These are phyloP conservation scores for Picus viridis DNA, from an alignment of 2,797 vertebrate species.

Conservation along the genomic window DNA sequence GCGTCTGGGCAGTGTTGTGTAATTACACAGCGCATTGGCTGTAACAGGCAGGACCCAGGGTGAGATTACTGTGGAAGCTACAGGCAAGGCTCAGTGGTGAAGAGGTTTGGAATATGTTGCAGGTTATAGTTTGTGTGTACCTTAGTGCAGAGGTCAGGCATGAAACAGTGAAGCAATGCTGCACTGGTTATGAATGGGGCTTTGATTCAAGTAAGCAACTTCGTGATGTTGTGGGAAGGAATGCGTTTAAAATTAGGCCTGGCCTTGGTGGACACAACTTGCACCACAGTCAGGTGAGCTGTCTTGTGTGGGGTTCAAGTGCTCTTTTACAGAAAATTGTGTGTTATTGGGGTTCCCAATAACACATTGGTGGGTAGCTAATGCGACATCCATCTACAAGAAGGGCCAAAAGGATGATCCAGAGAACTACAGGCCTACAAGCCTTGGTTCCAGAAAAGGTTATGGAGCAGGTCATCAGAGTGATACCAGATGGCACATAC, in stretches of 20 bases:
- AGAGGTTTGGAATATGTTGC: background rate
- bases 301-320: background rate
- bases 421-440: too few species aligned
- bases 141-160: background rate
- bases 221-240: background rate
- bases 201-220: background rate
- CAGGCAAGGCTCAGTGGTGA: background rate
- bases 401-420: too few species aligned
- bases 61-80: background rate
- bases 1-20: background rate
- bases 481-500: too few species aligned
- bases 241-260: background rate
- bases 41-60: background rate
- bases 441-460: too few species aligned
- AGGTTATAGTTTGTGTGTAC: background rate
- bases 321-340: background rate
- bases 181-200: fast-evolving
- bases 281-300: background rate
- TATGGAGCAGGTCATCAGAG: too few species aligned
- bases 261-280: background rate
- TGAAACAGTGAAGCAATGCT: background rate
- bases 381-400: too few species aligned
- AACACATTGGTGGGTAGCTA: too few species aligned
- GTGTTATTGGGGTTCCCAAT: background rate
- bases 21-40: background rate